Conservation (phyloP, 2,888 invertebrate species). For the Cyclophora albipunctata region DNA sequence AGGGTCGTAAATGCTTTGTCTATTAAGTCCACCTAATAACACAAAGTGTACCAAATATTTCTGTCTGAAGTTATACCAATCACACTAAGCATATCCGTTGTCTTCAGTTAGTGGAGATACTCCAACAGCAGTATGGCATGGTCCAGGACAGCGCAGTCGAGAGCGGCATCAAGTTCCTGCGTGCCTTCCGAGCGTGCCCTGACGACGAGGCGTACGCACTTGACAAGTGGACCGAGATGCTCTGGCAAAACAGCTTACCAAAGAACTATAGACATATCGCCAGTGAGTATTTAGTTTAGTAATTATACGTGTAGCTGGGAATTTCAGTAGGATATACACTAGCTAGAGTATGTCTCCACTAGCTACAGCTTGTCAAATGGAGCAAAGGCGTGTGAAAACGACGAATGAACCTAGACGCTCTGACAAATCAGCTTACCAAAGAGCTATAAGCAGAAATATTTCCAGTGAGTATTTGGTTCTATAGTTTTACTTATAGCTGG, state of each 20-base stretch:
- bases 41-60: no score
- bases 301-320: not conserved
- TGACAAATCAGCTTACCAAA: not conserved
- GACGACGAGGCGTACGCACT: conserved; percentile 83
- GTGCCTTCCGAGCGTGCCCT: conserved; percentile 86
- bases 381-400: not conserved
- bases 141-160: conserved; percentile 77
- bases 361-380: no score
- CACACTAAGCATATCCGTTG: no score
- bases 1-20: no score
- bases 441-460: not conserved
- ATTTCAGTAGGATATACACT: not conserved
- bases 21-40: no score
- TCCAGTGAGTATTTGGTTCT: not conserved
- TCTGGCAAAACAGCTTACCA: conserved; percentile 87
- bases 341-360: no score
- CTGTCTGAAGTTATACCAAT: no score
- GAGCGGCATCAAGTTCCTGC: conserved; percentile 81
- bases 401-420: not conserved
- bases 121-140: conserved; percentile 80
- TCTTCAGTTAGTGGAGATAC: conserved; percentile 63
- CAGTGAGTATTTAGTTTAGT: conserved; percentile 56
- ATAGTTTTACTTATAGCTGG: not conserved
- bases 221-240: conserved; percentile 84
- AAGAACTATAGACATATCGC: conserved; percentile 82